Base-by-base conservation (phyloP, 2,888 invertebrate genomes). In the Serrognathus titanus region DNA sequence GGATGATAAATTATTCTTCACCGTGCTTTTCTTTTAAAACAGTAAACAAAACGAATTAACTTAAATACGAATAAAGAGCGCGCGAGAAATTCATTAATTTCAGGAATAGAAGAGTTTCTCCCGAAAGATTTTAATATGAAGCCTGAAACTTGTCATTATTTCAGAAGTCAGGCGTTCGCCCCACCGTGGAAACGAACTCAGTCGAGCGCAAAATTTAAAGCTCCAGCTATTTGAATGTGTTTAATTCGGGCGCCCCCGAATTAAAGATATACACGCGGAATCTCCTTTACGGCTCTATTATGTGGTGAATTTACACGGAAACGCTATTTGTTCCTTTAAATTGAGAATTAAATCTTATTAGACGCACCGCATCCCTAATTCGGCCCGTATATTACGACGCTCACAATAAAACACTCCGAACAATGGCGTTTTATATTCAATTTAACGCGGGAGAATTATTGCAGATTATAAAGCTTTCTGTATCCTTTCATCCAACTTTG, bases 311-410 rank as follows among this genome's bases (percentile, higher is more conserved):
- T 62, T 63, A 63, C 63, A 63, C 63, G 62, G 63, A 63, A 63
- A 63, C 60, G 60, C 62, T 62, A 59, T 62, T 63, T 62, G 63
- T 63, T 60, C 62, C 54, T 60, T 53, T 61, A 12, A 62, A 63
- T 62, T 62, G 62, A 62, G 63, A 62, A 63, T 62, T 62, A 62
- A 63, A 63, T 63, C 63, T 63, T 62, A 63, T 63, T 63, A 63
- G 62, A 47, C 47, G 36, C 20, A 24, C 11, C 16, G 46, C 45
- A 47, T 13, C 20, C 53, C 40, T 40, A 31, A 31, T 31, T 31
- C 24, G 24, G 24, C 24, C 24, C 24, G 24, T 31, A 31, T 31
- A 31, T 31, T 31, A 31, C 24, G 24, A 31, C 24, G 24, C 24
- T 31, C 24, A 31, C 24, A 31, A 31, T 31, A 31, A 31, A 31